Base-by-base conservation (phyloP, 2,113 vertebrate species). In the Poecile atricapillus region DNA sequence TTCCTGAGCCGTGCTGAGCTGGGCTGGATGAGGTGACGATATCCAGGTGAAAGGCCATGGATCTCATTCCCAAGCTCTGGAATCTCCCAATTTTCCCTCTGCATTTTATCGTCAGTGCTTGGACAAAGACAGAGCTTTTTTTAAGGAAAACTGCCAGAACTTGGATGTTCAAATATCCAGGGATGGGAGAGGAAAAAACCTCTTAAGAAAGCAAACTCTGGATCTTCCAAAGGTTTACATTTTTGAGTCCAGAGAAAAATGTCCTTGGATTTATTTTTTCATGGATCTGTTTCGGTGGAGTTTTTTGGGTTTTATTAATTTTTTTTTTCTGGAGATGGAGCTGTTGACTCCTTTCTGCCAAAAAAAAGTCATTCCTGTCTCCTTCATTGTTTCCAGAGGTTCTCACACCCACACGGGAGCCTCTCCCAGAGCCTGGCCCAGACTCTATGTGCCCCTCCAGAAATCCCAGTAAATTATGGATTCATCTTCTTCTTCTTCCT, bases 1-100 rank as follows among this genome's bases (percentile, higher is more conserved):
- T 53, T 31, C 49, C 68, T 2, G 1, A 2, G 3, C 47, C 2
- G 1, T 11, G 11, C 13, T 9, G 39, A 63, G 9, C 81, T 33
- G 47, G 39, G 28, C 41, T 74, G 41, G 41, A 17, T 39, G 41
- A n/a, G 70, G 50, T 16, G 23, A 20, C 0, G 0, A 19, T 35
- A 5, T 58, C 33, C 35, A 30, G 24, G 35, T 41, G 19, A 75
- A 64, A 84, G 18, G 23, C 7, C 15, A 0, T 0, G 1, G 30
- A 58, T 65, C 24, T 39, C 83, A 41, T 41, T 85, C 60, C 52
- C 24, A 35, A 3, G 5, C 24, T 47, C 19, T 41, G 70, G 60
- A 75, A 49, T 58, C 10, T 65, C 70, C 30, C 60, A 12, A 5
- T 58, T 75, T 65, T 56, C 20, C 16, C 7, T 41, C 24, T 49